phyloP scores from a whole-genome alignment of 2,113 vertebrate species.

The Solenodon paradoxus region DNA sequence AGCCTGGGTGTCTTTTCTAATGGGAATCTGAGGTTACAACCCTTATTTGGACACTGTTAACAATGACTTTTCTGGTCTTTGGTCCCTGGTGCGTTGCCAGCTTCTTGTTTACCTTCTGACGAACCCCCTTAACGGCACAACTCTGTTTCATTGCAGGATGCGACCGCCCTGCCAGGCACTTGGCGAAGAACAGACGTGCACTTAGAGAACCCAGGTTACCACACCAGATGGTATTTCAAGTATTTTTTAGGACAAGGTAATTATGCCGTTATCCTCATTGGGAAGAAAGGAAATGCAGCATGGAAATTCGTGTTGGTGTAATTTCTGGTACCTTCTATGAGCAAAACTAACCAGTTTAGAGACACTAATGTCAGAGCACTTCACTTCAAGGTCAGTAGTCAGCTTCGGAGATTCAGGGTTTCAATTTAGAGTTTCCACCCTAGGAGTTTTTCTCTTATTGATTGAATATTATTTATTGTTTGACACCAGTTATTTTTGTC shows the following conservation, averaged over 20 bases:
- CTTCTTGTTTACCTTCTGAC: constrained; percentile 38
- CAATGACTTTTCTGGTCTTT: neutral
- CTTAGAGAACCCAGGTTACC: constrained; percentile 98
- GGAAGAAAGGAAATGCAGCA: constrained; percentile 25
- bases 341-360: neutral
- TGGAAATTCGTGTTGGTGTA: neutral
- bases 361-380: neutral
- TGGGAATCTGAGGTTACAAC: neutral
- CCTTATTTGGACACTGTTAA: neutral
- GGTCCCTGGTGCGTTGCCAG: neutral
- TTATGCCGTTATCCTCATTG: neutral
- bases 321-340: neutral
- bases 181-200: constrained; percentile 99
- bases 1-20: neutral
- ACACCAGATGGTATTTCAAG: constrained; percentile 99
- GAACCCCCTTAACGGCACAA: constrained; percentile 19
- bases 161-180: constrained; percentile 90
- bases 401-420: neutral
- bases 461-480: neutral
- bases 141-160: constrained; percentile 84
- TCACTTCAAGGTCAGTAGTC: neutral
- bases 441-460: neutral
- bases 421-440: neutral
- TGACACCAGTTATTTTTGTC: neutral
- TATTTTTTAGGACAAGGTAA: constrained; percentile 99